Percentiles rank a stretch among this genome's conserved stretches.
These are phyloP conservation scores for Petrocephalus zakoni DNA, from an alignment of 2,113 vertebrate genomes.

Conservation along the genomic window DNA sequence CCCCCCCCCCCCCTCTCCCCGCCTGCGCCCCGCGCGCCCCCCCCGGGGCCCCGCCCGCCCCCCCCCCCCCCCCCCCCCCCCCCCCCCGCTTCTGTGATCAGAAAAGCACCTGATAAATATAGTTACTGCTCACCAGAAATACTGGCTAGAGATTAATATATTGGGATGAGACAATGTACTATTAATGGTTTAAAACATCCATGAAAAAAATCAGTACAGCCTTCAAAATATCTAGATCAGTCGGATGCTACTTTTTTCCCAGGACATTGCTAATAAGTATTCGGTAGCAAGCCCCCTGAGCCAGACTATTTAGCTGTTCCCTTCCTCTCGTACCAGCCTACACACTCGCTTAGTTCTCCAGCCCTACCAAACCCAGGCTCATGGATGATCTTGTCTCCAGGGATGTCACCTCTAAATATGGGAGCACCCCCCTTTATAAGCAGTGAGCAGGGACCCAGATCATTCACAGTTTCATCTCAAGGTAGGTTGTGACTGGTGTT, in stretches of 20 bases:
- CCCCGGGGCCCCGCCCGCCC: too few species aligned
- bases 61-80: too few species aligned
- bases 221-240: background rate
- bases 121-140: background rate
- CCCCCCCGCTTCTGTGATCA: too few species aligned
- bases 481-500: constrained; percentile 45
- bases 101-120: background rate
- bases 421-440: constrained; percentile 59
- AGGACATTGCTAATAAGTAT: constrained; percentile 53
- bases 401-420: constrained; percentile 58
- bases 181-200: background rate
- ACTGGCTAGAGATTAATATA: too few species aligned
- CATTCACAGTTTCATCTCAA: constrained; percentile 55
- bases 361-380: constrained; percentile 44
- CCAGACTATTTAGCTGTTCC: constrained; percentile 54
- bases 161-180: background rate
- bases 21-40: too few species aligned
- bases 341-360: constrained; percentile 29
- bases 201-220: background rate
- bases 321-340: constrained; percentile 33
- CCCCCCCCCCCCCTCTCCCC: too few species aligned
- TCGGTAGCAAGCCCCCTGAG: constrained; percentile 32
- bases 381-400: constrained; percentile 41
- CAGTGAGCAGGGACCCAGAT: constrained; percentile 38
- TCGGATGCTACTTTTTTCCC: constrained; percentile 21